phyloP scores from a whole-genome alignment of 2,113 vertebrate species.

The Seriola rivoliana region DNA sequence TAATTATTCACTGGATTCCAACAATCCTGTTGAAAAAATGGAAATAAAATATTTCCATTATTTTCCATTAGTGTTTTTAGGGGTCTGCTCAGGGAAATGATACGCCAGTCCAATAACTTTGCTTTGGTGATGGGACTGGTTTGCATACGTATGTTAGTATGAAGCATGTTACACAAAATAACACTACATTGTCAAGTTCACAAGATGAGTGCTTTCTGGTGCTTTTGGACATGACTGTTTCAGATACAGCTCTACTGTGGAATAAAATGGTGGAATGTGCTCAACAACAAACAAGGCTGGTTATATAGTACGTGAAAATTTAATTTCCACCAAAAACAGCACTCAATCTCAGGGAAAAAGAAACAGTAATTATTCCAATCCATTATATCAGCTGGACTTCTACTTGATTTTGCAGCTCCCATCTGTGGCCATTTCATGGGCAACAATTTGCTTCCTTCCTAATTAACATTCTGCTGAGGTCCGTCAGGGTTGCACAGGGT shows the following conservation, averaged over 20 bases:
- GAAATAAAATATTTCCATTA: not conserved
- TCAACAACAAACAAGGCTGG: not conserved
- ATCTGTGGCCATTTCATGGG: constrained; percentile 42
- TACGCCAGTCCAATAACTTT: not conserved
- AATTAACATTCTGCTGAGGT: constrained; percentile 49
- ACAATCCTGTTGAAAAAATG: not conserved
- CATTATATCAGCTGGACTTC: constrained; percentile 45
- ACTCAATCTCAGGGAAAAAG: not conserved
- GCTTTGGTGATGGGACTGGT: not conserved
- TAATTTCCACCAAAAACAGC: not conserved
- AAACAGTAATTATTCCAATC: constrained; percentile 29
- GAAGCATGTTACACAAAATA: not conserved
- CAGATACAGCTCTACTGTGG: not conserved
- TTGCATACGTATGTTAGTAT: not conserved
- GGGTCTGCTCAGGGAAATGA: not conserved
- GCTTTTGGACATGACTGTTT: not conserved
- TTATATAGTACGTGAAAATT: not conserved
- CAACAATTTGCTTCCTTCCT: constrained; percentile 42
- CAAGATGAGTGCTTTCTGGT: not conserved
- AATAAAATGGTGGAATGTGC: not conserved
- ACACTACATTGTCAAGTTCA: not conserved
- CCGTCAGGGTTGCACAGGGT: constrained; percentile 22
- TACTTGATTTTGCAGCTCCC: constrained; percentile 25
- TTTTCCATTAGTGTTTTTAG: not conserved
- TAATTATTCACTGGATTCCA: not conserved